Conservation (phyloP, 2,113 vertebrate genomes). For the Barnardius zonarius region DNA sequence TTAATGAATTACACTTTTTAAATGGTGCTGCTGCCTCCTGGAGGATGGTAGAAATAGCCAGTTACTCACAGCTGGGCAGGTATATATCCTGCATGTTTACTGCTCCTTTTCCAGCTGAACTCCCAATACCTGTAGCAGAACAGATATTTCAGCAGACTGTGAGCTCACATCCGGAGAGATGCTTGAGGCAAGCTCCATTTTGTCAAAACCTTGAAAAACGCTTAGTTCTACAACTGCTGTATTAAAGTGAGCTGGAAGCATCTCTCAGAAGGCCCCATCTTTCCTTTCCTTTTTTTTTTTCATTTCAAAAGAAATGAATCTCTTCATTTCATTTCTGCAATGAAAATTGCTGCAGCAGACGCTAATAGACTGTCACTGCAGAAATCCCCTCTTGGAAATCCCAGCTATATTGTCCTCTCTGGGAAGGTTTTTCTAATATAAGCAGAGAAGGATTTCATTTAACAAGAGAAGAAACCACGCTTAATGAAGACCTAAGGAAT, state of each 20-base stretch:
- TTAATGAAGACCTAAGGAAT: background rate
- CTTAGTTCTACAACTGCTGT: background rate
- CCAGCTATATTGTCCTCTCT: background rate
- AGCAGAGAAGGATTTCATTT: background rate
- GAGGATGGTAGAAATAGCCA: background rate
- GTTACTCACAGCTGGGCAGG: background rate
- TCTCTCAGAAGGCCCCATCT: background rate
- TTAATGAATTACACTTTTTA: background rate
- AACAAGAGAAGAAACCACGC: background rate
- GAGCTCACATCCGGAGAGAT: background rate
- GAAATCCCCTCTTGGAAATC: background rate
- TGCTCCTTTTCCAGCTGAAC: background rate
- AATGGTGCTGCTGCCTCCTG: slow-evolving; percentile 13
- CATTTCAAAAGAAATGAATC: too few species aligned
- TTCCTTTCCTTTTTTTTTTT: too few species aligned
- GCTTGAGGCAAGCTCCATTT: background rate
- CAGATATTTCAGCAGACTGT: background rate
- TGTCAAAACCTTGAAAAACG: background rate
- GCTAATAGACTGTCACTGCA: background rate
- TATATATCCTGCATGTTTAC: background rate
- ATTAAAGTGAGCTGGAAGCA: background rate
- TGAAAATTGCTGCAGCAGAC: slow-evolving; percentile 8
- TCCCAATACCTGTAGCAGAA: background rate
- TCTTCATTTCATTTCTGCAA: too few species aligned
- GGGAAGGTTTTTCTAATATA: background rate